Base-by-base conservation (phyloP, 1,140 invertebrate genomes). In the Ceratina calcarata region DNA sequence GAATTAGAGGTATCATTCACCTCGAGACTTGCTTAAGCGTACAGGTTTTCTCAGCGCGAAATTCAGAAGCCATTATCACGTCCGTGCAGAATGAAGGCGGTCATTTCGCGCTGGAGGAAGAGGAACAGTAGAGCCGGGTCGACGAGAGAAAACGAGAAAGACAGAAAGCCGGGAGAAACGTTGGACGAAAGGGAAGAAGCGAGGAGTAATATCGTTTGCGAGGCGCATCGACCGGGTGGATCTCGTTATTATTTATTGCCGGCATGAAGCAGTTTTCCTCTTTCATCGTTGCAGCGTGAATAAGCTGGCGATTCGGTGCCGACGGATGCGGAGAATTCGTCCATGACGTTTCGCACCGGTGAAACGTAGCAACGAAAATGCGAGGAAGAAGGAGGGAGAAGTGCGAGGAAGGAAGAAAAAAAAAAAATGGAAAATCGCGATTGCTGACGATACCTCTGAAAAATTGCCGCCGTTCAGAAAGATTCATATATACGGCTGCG, bases 221-320 rank as follows among this genome's bases (percentile, higher is more conserved):
- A 45, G 51, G 71, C 70, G 62, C 45, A 80, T 86, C 84, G 62
- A 76, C 62, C 80, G 68, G 53, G 73, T 68, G 80, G 76, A 85
- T 79, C 76, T 85, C 80, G 84, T 82, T 82, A 85, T 86, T 86
- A 86, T 86, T 86, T 86, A 86, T 86, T 82, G 83, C 84, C 80
- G 58, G 74, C 71, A 58, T 65, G 84, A 72, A 82, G 37, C 78
- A 81, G 80, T 79, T 76, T 80, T 86, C 77, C 81, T 64, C 78
- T 86, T 86, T 85, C 76, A 72, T 74, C 84, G 72, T 62, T 76
- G 80, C 80, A 82, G 51, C 72, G 85, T 68, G 68, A 83, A 80
- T 83, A 78, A 85, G 75, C 69, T 75, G 80, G 58, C 83, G 78
- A 74, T 74, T 74, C 78, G 53, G 62, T 65, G 61, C 55, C 61